phyloP scores from a whole-genome alignment of 1,140 invertebrate species.

The Mya arenaria region DNA sequence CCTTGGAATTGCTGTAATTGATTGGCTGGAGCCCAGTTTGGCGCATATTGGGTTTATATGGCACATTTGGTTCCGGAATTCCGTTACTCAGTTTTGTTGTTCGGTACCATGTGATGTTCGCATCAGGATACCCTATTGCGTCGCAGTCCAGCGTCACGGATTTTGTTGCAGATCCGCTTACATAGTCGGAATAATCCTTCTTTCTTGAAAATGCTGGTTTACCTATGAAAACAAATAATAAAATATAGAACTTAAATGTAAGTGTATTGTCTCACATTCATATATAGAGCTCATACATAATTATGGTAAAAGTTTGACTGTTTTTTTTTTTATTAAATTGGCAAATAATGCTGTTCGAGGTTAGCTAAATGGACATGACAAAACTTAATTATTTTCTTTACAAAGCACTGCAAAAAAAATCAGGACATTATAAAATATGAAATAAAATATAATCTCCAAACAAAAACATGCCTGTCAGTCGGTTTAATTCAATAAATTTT shows the following conservation, averaged over 20 bases:
- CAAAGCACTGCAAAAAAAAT: not conserved
- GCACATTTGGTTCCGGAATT: not conserved
- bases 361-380: not conserved
- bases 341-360: not conserved
- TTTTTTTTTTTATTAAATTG: not conserved
- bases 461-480: no score
- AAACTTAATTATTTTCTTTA: not conserved
- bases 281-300: not conserved
- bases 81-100: not conserved
- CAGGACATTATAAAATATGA: no score
- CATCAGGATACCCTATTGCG: slow-evolving; percentile 7
- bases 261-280: not conserved
- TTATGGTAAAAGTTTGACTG: not conserved
- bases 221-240: not conserved
- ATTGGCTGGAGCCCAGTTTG: not conserved
- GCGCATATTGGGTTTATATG: not conserved
- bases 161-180: slow-evolving; percentile 9
- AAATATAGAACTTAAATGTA: not conserved
- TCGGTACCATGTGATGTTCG: slow-evolving; percentile 34
- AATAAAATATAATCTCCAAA: no score
- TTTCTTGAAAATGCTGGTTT: slow-evolving; percentile 10
- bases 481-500: no score
- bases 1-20: not conserved
- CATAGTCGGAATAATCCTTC: not conserved
- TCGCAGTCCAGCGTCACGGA: slow-evolving; percentile 23